Conservation (phyloP, 2,113 vertebrate species). For the Callaeas wilsoni region DNA sequence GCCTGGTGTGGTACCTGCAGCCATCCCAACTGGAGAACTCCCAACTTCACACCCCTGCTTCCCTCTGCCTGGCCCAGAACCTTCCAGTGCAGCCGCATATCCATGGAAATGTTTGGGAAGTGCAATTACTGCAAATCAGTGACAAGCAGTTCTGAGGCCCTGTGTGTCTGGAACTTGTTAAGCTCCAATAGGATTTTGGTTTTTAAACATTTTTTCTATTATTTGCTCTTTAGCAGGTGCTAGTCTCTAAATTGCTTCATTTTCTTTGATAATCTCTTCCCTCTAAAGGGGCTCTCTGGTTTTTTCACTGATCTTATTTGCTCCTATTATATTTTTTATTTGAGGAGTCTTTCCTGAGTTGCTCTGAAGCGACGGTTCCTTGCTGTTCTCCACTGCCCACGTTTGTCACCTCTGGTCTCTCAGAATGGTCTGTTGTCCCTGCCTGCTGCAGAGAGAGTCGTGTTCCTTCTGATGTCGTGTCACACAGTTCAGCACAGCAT, state of each 20-base stretch:
- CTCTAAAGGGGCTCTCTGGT: neutral
- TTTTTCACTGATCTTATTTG: neutral
- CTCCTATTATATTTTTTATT: neutral
- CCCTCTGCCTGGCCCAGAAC: neutral
- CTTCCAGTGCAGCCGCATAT: rapidly evolving
- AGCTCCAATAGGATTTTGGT: neutral
- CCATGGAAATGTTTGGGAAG: rapidly evolving
- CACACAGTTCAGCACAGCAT: neutral
- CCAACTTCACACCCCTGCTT: neutral
- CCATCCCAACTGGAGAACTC: neutral
- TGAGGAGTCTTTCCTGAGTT: neutral
- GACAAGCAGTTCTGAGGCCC: neutral
- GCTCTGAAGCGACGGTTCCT: neutral
- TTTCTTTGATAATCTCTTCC: neutral
- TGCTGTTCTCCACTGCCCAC: rapidly evolving
- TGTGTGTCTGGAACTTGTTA: neutral
- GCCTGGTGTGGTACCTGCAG: neutral
- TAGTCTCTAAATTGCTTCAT: neutral
- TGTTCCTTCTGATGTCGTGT: neutral
- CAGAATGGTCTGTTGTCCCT: neutral
- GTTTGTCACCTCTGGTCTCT: neutral
- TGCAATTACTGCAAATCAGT: rapidly evolving
- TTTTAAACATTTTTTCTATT: neutral
- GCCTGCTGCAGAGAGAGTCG: neutral
- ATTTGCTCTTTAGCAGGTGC: neutral